Base-by-base conservation (phyloP, 92 coral and sea anemone species). In the Epizoanthus scotinus region DNA sequence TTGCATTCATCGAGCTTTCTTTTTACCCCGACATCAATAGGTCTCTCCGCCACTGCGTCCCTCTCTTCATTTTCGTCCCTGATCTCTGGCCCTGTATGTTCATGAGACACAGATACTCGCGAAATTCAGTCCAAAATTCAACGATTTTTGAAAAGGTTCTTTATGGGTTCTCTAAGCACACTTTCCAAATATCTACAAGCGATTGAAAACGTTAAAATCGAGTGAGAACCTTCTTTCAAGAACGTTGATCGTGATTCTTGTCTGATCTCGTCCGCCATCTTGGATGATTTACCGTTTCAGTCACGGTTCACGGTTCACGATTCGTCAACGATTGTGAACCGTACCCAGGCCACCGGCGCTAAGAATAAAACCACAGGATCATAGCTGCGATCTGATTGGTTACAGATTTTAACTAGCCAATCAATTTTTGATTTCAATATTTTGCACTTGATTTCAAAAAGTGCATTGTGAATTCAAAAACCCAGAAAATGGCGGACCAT, bases 81-180 rank as follows among this genome's bases (percentile, higher is more conserved):
- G 8, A 28, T 15, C 40, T 34, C 56, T 20, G 34, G 31, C 63
- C 81, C 81, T 75, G 36, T 57, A 75, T 44, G 10, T 28, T 75
- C 81, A 75, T 75, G 81, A 75, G 63, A 75, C 40, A 75, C 27
- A 63, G 18, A 75, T 31, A 75, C 81, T 75, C 12, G 67, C 81
- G 81, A 75, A 29, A 28, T 75, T 75, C 81, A 75, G 81, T 75
- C 29, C 24, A 75, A 57, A 75, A 29, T 34, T 75, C 40, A 75
- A 75, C 19, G 40, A 29, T 59, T 40, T 73, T 50, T 25, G 63
- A 75, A 73, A 59, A 13, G 21, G 81, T 20, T 44, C 42, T 36
- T 29, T 57, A n/a, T 57, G 58, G 47, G 50, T 58, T 75, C 38
- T 29, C 31, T 59, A 57, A 75, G 50, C 9, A 75, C 18, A 29